Evolutionary conservation across 2,797 vertebrate genomes (phyloP), one percentile per base, ranked within the genome.

Genomic region (Loris lydekkerianus): DNA sequence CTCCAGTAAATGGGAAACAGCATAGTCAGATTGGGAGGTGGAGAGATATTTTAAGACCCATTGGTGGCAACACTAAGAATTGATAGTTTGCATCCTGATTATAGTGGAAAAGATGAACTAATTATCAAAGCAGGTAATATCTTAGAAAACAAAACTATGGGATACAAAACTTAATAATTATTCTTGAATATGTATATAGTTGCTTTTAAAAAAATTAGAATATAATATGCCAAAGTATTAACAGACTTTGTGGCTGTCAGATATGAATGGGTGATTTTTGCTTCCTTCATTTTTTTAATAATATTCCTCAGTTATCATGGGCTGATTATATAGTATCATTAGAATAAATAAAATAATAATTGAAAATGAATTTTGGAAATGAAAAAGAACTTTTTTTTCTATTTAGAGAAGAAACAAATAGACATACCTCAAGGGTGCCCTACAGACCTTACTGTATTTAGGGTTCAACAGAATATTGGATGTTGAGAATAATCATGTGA

Each of bases 341-440:
- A 83, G 63, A 93, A 88, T 86, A 87, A 76, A 27, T 85, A 88
- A 93, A 86, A 89, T 88, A 61, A 75, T 65, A 40, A 81, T 86
- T 91, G 34, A 78, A 70, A 82, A 43, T n/a, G 40, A 40, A 63
- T 40, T 85, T 86, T 91, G 61, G 37, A 95, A 40, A 70, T 84
- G 49, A 58, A 84, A 63, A 87, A 61, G 7, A 81, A 86, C 7
- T 85, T 94, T 67, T 80, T 23, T 14, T 2, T 91, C 23, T 90
- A 37, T 91, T 89, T 93, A 58, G 73, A 84, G 21, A 76, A 86
- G 31, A 88, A 86, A 87, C 29, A 90, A 31, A 84, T 34, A 82
- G 23, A n/a, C 21, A 88, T 17, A 80, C 23, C 61, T 92, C 69
- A 67, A 29, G 11, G 85, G 78, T 61, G 13, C n/a, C 88, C 61